phyloP scores from a whole-genome alignment of 2,797 vertebrate species.

The Florisuga fusca region DNA sequence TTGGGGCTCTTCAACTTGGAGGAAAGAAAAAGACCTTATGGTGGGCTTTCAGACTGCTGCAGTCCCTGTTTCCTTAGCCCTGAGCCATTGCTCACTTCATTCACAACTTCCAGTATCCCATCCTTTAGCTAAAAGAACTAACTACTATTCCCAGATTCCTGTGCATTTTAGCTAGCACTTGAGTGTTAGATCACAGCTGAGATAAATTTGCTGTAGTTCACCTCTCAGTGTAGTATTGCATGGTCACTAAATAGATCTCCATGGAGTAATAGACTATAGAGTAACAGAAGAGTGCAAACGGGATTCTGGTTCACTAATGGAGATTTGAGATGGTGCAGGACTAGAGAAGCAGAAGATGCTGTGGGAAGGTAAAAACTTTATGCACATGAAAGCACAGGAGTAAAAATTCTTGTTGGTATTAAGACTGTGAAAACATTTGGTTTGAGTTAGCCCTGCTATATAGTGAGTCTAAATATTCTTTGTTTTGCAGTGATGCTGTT shows the following conservation, averaged over 20 bases:
- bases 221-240: neutral
- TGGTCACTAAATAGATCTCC: neutral
- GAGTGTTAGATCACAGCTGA: neutral
- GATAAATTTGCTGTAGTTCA: neutral
- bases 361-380: neutral
- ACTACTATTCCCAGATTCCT: neutral
- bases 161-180: neutral
- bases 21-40: neutral
- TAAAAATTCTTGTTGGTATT: neutral
- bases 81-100: neutral
- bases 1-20: neutral
- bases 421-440: neutral
- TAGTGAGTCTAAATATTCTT: neutral
- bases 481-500: neutral
- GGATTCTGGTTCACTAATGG: neutral
- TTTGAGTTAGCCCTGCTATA: neutral
- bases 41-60: neutral
- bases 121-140: neutral
- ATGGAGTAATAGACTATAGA: rapidly evolving
- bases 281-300: neutral
- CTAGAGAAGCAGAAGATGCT: neutral
- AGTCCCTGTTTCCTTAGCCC: neutral
- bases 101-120: neutral
- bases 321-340: neutral
- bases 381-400: rapidly evolving